Conservation (phyloP, 2,113 vertebrate species). For the Chlorodrepanis virens region DNA sequence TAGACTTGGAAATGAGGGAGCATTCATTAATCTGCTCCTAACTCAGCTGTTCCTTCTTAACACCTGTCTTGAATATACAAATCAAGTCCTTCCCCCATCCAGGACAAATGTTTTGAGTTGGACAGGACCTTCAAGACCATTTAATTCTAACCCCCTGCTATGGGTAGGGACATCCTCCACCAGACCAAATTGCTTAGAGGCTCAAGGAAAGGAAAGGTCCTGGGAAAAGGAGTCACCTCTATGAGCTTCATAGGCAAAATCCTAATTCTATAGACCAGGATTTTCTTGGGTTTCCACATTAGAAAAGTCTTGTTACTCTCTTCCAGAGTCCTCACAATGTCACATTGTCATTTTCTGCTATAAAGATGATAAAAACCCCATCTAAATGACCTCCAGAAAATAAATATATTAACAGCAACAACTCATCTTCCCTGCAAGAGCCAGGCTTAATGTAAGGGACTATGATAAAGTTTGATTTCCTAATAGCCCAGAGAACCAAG, state of each 20-base stretch:
- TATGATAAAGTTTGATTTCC: neutral
- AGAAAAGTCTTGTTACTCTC: neutral
- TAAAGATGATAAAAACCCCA: neutral
- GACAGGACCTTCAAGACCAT: neutral
- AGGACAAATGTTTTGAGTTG: fast-evolving
- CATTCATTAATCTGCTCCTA: neutral
- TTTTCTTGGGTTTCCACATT: neutral
- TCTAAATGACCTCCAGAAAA: neutral
- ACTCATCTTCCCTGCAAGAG: neutral
- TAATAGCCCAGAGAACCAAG: neutral
- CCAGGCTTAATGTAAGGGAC: neutral
- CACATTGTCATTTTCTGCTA: neutral
- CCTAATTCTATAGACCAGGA: neutral
- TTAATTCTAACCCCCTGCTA: fast-evolving
- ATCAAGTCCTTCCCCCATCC: neutral
- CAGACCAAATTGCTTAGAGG: neutral
- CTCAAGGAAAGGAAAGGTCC: neutral
- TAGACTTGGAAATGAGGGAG: neutral
- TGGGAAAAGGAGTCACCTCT: neutral
- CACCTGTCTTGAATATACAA: neutral
- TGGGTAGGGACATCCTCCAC: neutral
- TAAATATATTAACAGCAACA: neutral
- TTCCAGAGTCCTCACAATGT: neutral
- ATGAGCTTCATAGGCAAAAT: neutral
- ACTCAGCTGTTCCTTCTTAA: neutral